Conservation (phyloP, 1,140 invertebrate species). For the Mactra quadrangularis region DNA sequence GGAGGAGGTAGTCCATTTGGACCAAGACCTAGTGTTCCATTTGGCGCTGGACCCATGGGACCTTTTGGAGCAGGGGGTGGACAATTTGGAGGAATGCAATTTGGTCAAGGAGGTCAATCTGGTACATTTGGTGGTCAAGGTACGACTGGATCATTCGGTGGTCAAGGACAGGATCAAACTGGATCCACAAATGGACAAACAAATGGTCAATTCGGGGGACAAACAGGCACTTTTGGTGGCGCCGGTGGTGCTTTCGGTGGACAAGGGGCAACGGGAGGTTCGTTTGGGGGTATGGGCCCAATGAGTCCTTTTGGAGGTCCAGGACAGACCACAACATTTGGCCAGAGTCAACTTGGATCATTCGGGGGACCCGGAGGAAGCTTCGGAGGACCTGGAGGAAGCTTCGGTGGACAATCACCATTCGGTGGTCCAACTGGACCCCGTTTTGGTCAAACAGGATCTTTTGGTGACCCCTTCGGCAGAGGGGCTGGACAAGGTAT, state of each 20-base stretch:
- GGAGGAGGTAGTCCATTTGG: neutral
- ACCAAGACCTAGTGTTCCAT: constrained; percentile 3
- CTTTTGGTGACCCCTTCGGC: constrained; percentile 3
- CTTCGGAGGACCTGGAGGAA: neutral
- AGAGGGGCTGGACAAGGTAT: neutral
- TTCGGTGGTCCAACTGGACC: neutral
- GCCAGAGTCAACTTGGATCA: too few relatives aligned
- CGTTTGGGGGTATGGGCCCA: neutral
- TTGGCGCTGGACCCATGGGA: neutral
- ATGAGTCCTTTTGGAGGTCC: too few relatives aligned
- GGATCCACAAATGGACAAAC: neutral
- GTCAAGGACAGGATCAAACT: constrained; percentile 3
- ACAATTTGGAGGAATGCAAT: constrained; percentile 22
- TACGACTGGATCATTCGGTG: constrained; percentile 25
- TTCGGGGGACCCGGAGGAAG: neutral
- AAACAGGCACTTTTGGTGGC: neutral
- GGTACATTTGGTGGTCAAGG: constrained; percentile 29
- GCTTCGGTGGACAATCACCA: neutral
- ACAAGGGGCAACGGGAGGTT: neutral
- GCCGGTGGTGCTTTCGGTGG: neutral
- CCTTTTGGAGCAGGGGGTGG: constrained; percentile 1
- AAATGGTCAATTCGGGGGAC: constrained; percentile 21
- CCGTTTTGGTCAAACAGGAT: neutral
- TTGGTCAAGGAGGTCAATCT: neutral
- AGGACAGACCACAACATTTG: too few relatives aligned